Evolutionary conservation across 2,888 invertebrate genomes (phyloP).

Genomic region (Drosophila bunnanda): DNA sequence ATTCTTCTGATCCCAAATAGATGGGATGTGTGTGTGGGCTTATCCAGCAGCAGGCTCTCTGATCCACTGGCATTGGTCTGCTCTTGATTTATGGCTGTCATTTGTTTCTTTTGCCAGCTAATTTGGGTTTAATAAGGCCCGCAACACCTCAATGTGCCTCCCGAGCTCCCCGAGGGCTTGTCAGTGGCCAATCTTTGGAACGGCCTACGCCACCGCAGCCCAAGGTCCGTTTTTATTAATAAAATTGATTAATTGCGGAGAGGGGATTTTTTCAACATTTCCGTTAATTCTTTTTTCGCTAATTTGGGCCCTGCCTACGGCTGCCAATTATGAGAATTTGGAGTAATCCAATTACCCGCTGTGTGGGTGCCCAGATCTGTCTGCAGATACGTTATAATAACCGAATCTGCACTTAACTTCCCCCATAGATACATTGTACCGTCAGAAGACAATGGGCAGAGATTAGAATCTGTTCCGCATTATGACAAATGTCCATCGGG

Average conservation of each 20-base stretch:
- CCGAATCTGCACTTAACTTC: constrained; percentile 18
- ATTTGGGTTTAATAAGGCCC: constrained; percentile 67
- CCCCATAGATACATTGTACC: constrained; percentile 12
- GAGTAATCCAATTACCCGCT: constrained; percentile 55
- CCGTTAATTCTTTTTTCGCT: constrained; percentile 63
- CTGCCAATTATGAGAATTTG: constrained; percentile 50
- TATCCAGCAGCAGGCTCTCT: constrained; percentile 59
- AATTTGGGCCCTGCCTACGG: constrained; percentile 52
- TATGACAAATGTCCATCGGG: constrained; percentile 68
- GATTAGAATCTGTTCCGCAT: constrained; percentile 65
- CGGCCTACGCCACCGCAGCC: constrained; percentile 55
- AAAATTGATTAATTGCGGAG: constrained; percentile 71
- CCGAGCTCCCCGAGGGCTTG: constrained; percentile 47
- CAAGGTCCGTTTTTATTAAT: constrained; percentile 61
- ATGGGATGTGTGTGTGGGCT: constrained; percentile 45
- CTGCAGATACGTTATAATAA: constrained; percentile 20
- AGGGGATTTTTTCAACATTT: constrained; percentile 44
- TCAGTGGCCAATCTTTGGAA: constrained; percentile 48
- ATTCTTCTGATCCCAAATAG: constrained; percentile 18
- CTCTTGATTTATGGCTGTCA: constrained; percentile 62
- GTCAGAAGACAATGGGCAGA: constrained; percentile 1
- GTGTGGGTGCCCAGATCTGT: constrained; percentile 24
- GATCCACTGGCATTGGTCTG: constrained; percentile 51
- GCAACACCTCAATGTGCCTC: constrained; percentile 32
- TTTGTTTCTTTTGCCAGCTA: constrained; percentile 53